Conservation (phyloP, 2,113 vertebrate species). For the Cyanoramphus novaezelandiae region DNA sequence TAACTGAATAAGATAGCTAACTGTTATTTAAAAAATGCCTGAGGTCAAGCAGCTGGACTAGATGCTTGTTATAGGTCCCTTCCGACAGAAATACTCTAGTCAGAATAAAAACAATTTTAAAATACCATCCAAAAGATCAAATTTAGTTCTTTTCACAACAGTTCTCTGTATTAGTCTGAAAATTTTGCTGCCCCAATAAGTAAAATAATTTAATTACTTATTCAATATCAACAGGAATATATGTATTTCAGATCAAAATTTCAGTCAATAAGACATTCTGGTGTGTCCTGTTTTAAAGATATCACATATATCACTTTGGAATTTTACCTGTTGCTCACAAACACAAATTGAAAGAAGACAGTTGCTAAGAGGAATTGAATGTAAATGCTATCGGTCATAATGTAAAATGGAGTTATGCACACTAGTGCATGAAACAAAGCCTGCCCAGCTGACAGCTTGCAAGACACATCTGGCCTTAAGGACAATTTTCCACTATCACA, state of each 20-base stretch:
- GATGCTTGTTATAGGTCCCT: neutral
- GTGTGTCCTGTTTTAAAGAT: neutral
- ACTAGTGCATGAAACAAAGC: neutral
- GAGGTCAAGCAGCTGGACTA: neutral
- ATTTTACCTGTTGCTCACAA: neutral
- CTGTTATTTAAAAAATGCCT: neutral
- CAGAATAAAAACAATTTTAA: neutral
- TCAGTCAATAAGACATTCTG: neutral
- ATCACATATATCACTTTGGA: rapidly evolving
- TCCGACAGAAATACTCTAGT: neutral
- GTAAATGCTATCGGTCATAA: neutral
- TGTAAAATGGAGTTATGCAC: neutral
- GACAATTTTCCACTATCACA: neutral
- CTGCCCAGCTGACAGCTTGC: neutral
- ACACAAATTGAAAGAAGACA: neutral
- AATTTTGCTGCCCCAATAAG: neutral
- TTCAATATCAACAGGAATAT: neutral
- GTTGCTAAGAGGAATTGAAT: neutral
- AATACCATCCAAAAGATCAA: neutral
- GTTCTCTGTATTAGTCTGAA: neutral
- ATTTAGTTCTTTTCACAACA: neutral
- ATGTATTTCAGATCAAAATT: neutral
- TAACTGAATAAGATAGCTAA: neutral
- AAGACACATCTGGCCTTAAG: constrained; percentile 7
- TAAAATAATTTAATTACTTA: neutral